These are phyloP conservation scores for Schizothorax lantsangensis DNA, from an alignment of 2,797 vertebrate genomes.

Conservation along the genomic window DNA sequence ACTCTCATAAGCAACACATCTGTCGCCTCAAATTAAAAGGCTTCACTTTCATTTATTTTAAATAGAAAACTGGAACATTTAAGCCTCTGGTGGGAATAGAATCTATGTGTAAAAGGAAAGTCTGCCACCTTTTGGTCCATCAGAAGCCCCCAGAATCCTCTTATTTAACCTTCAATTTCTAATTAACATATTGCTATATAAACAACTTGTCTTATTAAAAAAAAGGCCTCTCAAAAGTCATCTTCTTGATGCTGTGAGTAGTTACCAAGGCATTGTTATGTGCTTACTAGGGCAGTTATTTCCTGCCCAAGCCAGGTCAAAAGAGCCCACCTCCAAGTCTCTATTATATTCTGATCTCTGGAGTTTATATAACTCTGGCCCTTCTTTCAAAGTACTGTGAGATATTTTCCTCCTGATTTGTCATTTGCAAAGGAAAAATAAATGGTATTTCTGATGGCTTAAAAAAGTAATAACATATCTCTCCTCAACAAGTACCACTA, in stretches of 20 bases:
- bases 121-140: slow-evolving; percentile 6
- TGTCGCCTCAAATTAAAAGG: slow-evolving; percentile 12
- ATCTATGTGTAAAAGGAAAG: slow-evolving; percentile 8
- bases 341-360: not conserved
- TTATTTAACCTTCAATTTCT: not conserved
- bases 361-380: not conserved
- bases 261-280: not conserved
- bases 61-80: not conserved
- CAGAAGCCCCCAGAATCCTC: not conserved
- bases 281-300: not conserved
- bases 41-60: slow-evolving; percentile 1
- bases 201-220: not conserved
- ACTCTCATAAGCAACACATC: slow-evolving; percentile 11
- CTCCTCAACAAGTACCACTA: not conserved
- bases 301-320: not conserved
- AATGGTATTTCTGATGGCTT: not conserved
- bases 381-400: not conserved
- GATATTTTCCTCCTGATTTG: not conserved
- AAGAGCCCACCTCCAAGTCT: not conserved
- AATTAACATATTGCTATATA: slow-evolving; percentile 6
- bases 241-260: not conserved
- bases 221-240: not conserved
- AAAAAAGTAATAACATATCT: not conserved
- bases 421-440: not conserved
- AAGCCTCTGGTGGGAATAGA: not conserved